These are phyloP conservation scores for Falcunculus frontatus DNA, from an alignment of 2,113 vertebrate genomes.

Conservation along the genomic window DNA sequence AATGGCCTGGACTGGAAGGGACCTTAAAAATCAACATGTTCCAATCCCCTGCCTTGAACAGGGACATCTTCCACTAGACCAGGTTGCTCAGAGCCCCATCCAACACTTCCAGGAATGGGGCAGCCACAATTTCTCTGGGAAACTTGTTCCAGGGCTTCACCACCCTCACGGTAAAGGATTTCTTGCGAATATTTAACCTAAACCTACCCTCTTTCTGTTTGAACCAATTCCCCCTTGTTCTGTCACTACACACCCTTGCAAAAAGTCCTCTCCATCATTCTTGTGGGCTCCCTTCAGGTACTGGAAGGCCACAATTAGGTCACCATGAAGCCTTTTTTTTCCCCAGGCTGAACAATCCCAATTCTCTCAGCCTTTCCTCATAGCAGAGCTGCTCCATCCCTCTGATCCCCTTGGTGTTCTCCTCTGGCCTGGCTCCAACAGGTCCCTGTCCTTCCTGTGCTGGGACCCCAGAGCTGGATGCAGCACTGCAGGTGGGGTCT, in stretches of 20 bases:
- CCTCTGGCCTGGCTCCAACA: accelerated
- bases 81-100: background rate
- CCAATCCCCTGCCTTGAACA: background rate
- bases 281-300: background rate
- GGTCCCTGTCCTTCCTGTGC: background rate
- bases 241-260: background rate
- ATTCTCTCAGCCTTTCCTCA: background rate
- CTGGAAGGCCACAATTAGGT: background rate
- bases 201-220: background rate
- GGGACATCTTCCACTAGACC: background rate
- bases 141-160: background rate
- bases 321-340: background rate
- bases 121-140: background rate
- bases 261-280: accelerated
- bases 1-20: background rate
- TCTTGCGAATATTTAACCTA: background rate
- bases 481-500: background rate
- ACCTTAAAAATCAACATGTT: background rate
- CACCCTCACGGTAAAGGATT: background rate
- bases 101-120: background rate
- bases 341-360: background rate
- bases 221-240: background rate
- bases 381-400: accelerated
- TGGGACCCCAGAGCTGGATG: background rate
- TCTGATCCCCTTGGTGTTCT: accelerated